phyloP scores from a whole-genome alignment of 2,797 vertebrate genomes.

The Tympanoctomys barrerae region DNA sequence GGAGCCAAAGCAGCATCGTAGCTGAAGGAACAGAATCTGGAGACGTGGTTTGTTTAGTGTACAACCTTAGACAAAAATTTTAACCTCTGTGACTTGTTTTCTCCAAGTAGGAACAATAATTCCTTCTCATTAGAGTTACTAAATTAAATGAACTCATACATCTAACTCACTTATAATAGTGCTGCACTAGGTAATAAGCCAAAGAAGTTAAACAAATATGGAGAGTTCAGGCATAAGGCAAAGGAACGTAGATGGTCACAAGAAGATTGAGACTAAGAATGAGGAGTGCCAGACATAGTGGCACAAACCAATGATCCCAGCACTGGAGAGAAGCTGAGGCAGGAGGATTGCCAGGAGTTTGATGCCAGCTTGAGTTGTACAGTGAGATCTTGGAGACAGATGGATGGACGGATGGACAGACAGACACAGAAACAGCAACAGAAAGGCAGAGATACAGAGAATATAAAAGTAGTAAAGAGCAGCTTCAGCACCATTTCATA shows the following conservation, averaged over 20 bases:
- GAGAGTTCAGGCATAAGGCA: neutral
- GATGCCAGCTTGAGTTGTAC: neutral
- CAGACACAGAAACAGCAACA: neutral
- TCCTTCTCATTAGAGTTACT: neutral
- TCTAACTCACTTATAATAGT: neutral
- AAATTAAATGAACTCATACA: conserved; percentile 10
- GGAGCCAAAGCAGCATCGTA: neutral
- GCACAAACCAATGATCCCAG: neutral
- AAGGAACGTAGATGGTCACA: neutral
- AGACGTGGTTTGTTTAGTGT: neutral
- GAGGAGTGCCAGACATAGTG: neutral
- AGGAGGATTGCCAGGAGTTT: neutral
- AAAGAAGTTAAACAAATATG: neutral
- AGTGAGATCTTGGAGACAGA: neutral
- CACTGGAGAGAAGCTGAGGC: neutral
- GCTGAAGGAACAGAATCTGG: neutral
- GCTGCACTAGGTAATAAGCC: neutral
- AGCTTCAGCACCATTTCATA: neutral
- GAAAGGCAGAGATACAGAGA: neutral
- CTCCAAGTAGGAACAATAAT: conserved; percentile 8
- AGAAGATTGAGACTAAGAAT: neutral
- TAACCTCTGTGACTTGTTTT: conserved; percentile 50
- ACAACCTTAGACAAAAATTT: conserved; percentile 19
- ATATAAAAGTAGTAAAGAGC: neutral
- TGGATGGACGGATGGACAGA: neutral